Evolutionary conservation across 37 sponge, comb jelly and placozoan genomes (phyloP), one percentile per base, ranked within the genome.

Genomic region (Mnemiopsis leidyi): DNA sequence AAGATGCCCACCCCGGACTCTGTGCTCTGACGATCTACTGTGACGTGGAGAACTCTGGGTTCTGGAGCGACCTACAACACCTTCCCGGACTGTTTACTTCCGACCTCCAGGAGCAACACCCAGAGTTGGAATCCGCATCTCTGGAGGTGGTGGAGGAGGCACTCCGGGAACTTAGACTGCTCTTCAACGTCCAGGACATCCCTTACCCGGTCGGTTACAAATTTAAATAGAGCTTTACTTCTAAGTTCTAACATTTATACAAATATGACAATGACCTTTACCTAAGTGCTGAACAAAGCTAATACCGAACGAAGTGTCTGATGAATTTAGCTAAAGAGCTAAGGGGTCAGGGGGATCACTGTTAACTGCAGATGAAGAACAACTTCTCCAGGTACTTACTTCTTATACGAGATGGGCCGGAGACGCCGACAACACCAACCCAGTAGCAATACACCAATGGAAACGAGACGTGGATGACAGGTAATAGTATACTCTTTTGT

Each of bases 11-110:
- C 61, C 61, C 61, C 13, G 9, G 13, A 5, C 79, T 77, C 79
- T 77, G 79, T 77, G 90, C 90, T 61, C 90, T 85, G 48, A 85
- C 90, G 3, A 85, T 85, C 36, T 85, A 85, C 90, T 85, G 90
- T 26, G 90, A 85, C 61, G n/a, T 40, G 28, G 16, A 23, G 5
- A 85, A 85, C 61, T 40, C 61, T 2, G 90, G 61, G 3, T 85
- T 85, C 29, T 85, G 90, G 90, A 40, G 61, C 21, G 61, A 85
- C 24, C 48, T 85, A 16, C 90, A 85, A 61, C 23, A 23, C 29
- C 3, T 85, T 0, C 61, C 90, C 3, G 90, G 40, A 25, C 29
- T 85, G 29, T 85, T 85, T 37, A 40, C 90, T 33, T 85, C 90
- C 7, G 61, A 85, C n/a, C 90, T 85, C 0, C 90, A 85, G 48